Evolutionary conservation across 1,140 invertebrate genomes (phyloP).

Genomic region (Drosophila cardini): DNA sequence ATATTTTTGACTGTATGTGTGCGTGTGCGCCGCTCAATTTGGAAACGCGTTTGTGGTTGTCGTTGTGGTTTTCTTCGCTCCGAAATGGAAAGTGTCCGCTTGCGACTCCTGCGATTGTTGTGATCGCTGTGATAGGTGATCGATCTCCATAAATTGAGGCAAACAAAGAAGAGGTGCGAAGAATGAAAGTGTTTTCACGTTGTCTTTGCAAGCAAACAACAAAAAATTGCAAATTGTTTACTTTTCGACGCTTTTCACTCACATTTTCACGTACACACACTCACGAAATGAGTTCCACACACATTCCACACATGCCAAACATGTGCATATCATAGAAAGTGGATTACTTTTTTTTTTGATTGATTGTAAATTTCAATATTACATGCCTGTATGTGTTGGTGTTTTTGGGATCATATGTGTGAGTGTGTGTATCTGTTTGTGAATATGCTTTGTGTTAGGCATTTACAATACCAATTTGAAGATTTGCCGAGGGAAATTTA

Average conservation of each 20-base stretch:
- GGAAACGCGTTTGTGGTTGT: slow-evolving; percentile 62
- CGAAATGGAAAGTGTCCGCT: slow-evolving; percentile 71
- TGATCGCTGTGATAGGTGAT: slow-evolving; percentile 47
- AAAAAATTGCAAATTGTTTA: slow-evolving; percentile 41
- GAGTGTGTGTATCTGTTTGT: slow-evolving; percentile 1
- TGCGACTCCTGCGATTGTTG: slow-evolving; percentile 26
- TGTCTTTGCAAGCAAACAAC: slow-evolving; percentile 8
- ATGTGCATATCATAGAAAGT: slow-evolving; percentile 34
- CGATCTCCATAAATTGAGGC: slow-evolving; percentile 57
- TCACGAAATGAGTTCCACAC: not conserved
- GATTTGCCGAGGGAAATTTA: slow-evolving; percentile 16
- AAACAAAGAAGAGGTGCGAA: slow-evolving; percentile 65
- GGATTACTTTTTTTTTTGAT: slow-evolving; percentile 29
- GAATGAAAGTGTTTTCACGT: slow-evolving; percentile 63
- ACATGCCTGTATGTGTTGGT: not conserved
- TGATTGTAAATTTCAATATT: slow-evolving; percentile 16
- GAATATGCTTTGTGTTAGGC: not conserved
- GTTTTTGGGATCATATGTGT: not conserved
- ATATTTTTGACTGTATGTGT: slow-evolving; percentile 16
- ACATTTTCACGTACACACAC: slow-evolving; percentile 6
- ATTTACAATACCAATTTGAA: not conserved
- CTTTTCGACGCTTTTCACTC: slow-evolving; percentile 29
- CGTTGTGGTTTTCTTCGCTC: slow-evolving; percentile 41
- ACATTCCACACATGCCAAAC: slow-evolving; percentile 15
- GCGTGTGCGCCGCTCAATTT: slow-evolving; percentile 44